A percentile compares a stretch with the other conserved stretches of the same genome.
phyloP scores from a whole-genome alignment of 2,797 vertebrate species.

The Graptemys geographica region DNA sequence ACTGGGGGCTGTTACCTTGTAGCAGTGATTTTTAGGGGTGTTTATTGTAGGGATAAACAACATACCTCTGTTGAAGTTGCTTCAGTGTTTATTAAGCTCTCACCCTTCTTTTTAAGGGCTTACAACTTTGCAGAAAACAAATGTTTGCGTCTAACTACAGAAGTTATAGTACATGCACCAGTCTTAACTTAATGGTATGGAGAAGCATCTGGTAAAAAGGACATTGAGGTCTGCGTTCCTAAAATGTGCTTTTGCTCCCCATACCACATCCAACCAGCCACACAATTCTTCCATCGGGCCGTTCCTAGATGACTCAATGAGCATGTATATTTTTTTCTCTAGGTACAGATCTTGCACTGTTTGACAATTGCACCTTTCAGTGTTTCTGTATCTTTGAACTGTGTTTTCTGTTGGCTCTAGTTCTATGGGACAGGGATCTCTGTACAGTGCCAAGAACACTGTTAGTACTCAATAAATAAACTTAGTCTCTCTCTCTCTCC shows the following conservation, averaged over 20 bases:
- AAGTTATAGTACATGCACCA: not conserved
- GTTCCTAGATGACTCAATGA: too few relatives aligned
- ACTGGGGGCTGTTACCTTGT: not conserved
- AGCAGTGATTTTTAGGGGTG: conserved; percentile 41
- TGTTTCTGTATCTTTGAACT: not conserved
- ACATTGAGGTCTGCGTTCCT: too few relatives aligned
- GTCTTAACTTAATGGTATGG: not conserved
- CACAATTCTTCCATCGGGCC: too few relatives aligned
- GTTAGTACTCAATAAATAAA: not conserved
- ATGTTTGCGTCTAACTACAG: not conserved
- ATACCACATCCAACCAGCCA: too few relatives aligned
- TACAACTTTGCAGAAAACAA: not conserved
- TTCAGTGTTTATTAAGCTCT: conserved; percentile 61
- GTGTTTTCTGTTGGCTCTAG: not conserved
- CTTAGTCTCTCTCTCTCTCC: too few relatives aligned
- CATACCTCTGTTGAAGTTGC: conserved; percentile 56
- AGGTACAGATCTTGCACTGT: not conserved
- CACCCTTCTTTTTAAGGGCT: conserved; percentile 22
- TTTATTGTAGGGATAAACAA: conserved; percentile 62
- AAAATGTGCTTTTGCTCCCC: too few relatives aligned
- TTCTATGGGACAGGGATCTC: not conserved
- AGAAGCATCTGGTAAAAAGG: not conserved
- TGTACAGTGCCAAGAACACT: not conserved
- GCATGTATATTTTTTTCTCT: not conserved
- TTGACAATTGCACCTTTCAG: not conserved